Conservation (phyloP, 2,888 invertebrate species). For the Pherbina coryleti region DNA sequence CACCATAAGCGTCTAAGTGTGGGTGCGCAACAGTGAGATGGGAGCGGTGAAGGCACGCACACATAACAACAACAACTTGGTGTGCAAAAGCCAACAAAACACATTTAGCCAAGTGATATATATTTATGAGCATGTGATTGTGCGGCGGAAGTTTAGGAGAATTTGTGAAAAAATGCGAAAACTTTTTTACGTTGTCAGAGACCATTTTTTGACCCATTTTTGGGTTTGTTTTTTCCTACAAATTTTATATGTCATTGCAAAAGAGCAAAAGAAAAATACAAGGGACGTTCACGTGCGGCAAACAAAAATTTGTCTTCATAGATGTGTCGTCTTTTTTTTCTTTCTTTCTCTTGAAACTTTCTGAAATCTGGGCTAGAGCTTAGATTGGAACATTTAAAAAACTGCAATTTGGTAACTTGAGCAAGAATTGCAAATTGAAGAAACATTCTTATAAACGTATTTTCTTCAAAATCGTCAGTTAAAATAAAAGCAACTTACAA, state of each 20-base stretch:
- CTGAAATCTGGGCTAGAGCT: neutral
- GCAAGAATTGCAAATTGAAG: no score
- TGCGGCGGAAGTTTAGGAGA: conserved; percentile 20
- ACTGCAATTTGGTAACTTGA: no score
- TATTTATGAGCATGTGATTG: conserved; percentile 33
- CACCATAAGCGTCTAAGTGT: neutral
- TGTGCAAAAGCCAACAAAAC: conserved; percentile 1
- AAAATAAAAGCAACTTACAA: no score
- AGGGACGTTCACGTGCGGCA: neutral
- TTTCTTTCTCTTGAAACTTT: no score
- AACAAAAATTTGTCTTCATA: neutral
- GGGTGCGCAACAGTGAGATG: neutral
- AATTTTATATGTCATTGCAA: neutral
- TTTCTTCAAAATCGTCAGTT: no score
- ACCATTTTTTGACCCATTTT: neutral
- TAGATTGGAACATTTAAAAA: neutral
- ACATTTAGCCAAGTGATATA: conserved; percentile 11
- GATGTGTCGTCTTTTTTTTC: neutral
- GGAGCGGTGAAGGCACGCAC: neutral
- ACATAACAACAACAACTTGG: neutral
- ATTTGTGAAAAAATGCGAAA: conserved; percentile 24
- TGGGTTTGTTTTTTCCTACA: neutral
- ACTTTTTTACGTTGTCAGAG: neutral
- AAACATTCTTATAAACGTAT: no score
- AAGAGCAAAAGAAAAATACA: neutral